Evolutionary conservation across 2,888 invertebrate genomes (phyloP), one percentile per base, ranked within the genome.

Genomic region (Sesia bembeciformis): DNA sequence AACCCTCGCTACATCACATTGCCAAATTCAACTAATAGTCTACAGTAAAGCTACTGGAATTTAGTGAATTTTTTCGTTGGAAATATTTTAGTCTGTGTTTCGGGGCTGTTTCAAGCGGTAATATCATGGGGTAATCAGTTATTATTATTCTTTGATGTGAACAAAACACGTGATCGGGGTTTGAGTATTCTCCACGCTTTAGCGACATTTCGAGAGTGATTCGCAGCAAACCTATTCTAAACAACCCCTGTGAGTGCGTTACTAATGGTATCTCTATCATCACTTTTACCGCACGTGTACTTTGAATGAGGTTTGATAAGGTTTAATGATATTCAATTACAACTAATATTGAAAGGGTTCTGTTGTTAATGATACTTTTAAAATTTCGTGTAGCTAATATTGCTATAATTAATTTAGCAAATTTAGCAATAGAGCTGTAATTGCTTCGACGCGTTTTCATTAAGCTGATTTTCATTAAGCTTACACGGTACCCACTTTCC

Each of bases 131-230:
- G 46, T 46, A 46, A n/a, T 46, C 46, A 46, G n/a, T 46, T 46
- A 23, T 46, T 82, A 84, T 82, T 84, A 83, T 81, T 82, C 69
- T 70, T 72, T 68, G 68, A 79, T 84, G 87, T 66, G 88, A 87
- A 85, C 78, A 78, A 79, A 86, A 76, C 88, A 88, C 84, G 86
- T 87, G 87, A 78, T 74, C 67, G 69, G 69, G 66, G 69, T 74
- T 74, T 58, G 64, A 63, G 72, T 65, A 81, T 88, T 87, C 84
- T 76, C 67, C 66, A 82, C 84, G 87, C 82, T 82, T 79, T 78
- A 73, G 79, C 67, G 87, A 87, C 83, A 81, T 70, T 85, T 84
- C 58, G 73, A 85, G 86, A 84, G 83, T 84, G 85, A 85, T 85
- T 85, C 78, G 80, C 80, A 72, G 23, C 23, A 23, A 23, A 72